A percentile compares a stretch with the other conserved stretches of the same genome.
Evolutionary conservation across 2,797 vertebrate genomes (phyloP).

Genomic region (Podarcis lilfordi): DNA sequence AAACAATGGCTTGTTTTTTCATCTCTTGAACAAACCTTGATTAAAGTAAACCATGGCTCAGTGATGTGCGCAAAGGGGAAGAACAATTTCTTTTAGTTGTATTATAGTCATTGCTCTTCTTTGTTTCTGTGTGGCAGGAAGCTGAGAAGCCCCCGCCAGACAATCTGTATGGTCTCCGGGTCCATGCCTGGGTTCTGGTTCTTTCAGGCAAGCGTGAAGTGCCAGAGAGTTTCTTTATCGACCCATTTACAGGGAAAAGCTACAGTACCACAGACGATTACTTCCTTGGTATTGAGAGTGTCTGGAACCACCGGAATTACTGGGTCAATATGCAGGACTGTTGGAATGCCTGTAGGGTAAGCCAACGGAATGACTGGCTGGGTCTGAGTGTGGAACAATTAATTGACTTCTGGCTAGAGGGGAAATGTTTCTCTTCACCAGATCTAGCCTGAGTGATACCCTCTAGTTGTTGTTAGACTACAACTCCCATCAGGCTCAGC

Average conservation of each 20-base stretch:
- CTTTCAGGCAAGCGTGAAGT: conserved; percentile 84
- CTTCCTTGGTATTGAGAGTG: conserved; percentile 92
- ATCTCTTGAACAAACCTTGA: too few species aligned
- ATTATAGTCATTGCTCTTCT: background rate
- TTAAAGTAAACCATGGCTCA: background rate
- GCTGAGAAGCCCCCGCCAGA: conserved; percentile 69
- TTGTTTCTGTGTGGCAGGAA: conserved; percentile 68
- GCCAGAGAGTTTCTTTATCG: conserved; percentile 89
- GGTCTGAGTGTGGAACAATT: too few species aligned
- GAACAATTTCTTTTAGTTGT: background rate
- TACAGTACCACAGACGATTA: conserved; percentile 73
- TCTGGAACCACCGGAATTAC: conserved; percentile 93
- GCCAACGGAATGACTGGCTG: background rate
- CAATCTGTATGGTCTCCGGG: conserved; percentile 81
- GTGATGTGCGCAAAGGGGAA: background rate
- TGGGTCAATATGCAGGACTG: conserved; percentile 96
- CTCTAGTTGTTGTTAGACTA: too few species aligned
- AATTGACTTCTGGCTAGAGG: too few species aligned
- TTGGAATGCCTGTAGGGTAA: conserved; percentile 75
- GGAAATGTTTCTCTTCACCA: too few species aligned
- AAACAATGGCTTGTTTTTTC: too few species aligned
- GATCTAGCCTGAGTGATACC: too few species aligned
- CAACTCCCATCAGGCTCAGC: too few species aligned
- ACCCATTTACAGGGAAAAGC: conserved; percentile 84
- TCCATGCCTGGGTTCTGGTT: conserved; percentile 93